Base-by-base conservation (phyloP, 2,113 vertebrate species). In the Conger conger region DNA sequence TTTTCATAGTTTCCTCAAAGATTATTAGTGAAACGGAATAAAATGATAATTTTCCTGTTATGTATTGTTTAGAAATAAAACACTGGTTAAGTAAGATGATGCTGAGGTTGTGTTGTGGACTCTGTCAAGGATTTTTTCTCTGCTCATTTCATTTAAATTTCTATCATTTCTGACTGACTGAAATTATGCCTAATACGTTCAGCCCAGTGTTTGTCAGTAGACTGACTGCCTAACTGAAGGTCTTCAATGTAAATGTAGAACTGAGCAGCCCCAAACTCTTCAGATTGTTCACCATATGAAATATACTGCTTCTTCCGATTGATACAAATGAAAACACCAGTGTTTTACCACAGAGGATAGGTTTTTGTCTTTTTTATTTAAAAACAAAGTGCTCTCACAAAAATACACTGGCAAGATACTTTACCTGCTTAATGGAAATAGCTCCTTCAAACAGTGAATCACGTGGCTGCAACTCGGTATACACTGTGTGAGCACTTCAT, bases 31-130 rank as follows among this genome's bases (percentile, higher is more conserved):
- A 81, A 85, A 88, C 81, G 53, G 85, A 85, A 86, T 88, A 86
- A 83, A 86, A 88, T 88, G 82, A 89, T 86, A 88, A 88, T 87
- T 90, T 89, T 89, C 84, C 87, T 90, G 87, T 79, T 91, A 89
- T 89, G 90, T 88, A 90, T 92, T 90, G 88, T 91, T 89, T 89
- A 91, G 86, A 89, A 90, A 89, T 88, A 86, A 91, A 91, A 90
- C 89, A 90, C 91, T 90, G 89, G 88, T 90, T 89, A 87, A 87
- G 86, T 88, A 88, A 87, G 89, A 82, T 37, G 36, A 57, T 60
- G 33, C 84, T 81, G 80, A 35, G 42, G 4, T 0, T 13, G 81
- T 83, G 80, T 87, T 82, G 79, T 85, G 18, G 23, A 54, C 30
- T 86, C 17, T 42, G 20, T 53, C 57, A 68, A 50, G 40, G 38